Evolutionary conservation across 2,797 vertebrate genomes (phyloP), one percentile per base, ranked within the genome.

Genomic region (Lithobates pipiens): DNA sequence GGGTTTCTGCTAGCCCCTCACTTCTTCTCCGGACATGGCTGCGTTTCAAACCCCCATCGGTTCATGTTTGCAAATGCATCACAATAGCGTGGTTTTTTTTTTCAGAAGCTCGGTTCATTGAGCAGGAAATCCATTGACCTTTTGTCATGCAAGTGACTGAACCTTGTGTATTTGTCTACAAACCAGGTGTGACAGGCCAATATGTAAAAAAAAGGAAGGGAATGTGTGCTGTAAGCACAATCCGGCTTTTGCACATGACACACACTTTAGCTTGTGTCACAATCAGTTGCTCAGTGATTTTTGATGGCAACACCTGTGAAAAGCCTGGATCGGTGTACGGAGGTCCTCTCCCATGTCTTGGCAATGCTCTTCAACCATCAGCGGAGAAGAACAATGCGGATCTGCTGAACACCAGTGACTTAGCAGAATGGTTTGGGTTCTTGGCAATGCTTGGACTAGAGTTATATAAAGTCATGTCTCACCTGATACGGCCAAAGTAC

Each of bases 201-300:
- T 27, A 42, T 73, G 36, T 81, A 16, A 81, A 71, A 63, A 72
- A 63, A 72, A 42, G 79, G 50, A 81, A 63, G 79, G 57, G 69
- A 81, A 81, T 81, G 79, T 81, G 79, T 72, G 69, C 69, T 81
- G 69, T 81, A 73, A 81, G 79, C 69, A 73, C 69, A 81, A 81
- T 81, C 46, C 10, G 3, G 34, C 69, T 42, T 42, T 72, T 61
- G 46, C 78, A 72, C 78, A 71, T 39, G 68, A 61, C 78, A 71
- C 44, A 27, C 68, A 23, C 32, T 25, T 73, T 54, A 42, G 79
- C 69, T 39, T 6, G 50, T 81, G 79, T 81, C 79, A 81, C 69
- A 72, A 39, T 29, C 23, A 42, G 25, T 72, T 81, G 79, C 50
- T 81, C 78, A 80, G 79, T 81, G 68, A 72, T 21, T 72, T 61